Evolutionary conservation across 2,888 invertebrate species (phyloP), one percentile per base, ranked within the genome.

Genomic region (Dasysyrphus albostriatus): DNA sequence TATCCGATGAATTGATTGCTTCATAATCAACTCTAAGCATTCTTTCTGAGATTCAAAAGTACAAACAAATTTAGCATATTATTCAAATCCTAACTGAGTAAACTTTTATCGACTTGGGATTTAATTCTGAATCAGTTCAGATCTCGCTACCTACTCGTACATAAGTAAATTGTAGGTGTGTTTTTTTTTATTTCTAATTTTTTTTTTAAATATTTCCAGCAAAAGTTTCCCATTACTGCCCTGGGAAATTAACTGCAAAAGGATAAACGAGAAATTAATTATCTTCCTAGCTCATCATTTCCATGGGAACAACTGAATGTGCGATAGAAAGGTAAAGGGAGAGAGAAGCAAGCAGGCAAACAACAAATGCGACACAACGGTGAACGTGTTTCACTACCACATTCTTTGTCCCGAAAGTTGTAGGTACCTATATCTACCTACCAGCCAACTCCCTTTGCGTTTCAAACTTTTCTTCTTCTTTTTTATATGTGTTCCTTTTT

Each of bases 211-310:
- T 29, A 74, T 61, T 59, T 69, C 39, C 10, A 39, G 10, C 61
- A 84, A 76, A 81, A 72, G 37, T 75, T 70, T 54, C 61, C 49
- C 65, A 79, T 75, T 79, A 83, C 87, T 79, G 83, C 63, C 87
- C 44, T 75, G 87, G 87, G 87, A 87, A 87, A 87, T 87, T 87
- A 87, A 83, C 83, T 83, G 74, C 78, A 58, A 87, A 87, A 75
- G 87, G 78, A 87, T 87, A 87, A 87, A 87, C 75, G 87, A 79
- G 74, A 79, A 83, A 87, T 87, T 87, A 87, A 87, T 87, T 87
- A 87, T 87, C 75, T 83, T 83, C 37, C 75, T 67, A 61, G 78
- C 83, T 83, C 83, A 83, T 82, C 69, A 87, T 87, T 83, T 79
- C 78, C 51, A 73, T 72, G 75, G 78, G n/a, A 83, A 72, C 74